Percentiles rank a stretch among this genome's conserved stretches.
These are phyloP conservation scores for Drosophila borealis DNA, from an alignment of 2,888 invertebrate genomes.

Conservation along the genomic window DNA sequence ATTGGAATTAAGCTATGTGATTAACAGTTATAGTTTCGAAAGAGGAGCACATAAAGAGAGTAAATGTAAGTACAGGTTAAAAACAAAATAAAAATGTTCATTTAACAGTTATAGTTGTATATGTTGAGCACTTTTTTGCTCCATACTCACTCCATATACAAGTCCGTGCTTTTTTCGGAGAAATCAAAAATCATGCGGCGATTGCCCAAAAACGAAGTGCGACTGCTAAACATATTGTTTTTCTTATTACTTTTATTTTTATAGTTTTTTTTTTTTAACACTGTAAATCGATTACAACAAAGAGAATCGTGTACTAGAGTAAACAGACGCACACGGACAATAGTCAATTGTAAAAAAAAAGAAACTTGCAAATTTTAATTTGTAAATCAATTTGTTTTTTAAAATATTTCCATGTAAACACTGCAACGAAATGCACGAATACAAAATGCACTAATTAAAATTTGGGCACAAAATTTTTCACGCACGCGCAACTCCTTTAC, in stretches of 20 bases:
- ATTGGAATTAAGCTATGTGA: no score
- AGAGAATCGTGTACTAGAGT: constrained; percentile 52
- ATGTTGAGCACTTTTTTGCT: not conserved
- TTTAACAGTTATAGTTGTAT: constrained; percentile 11
- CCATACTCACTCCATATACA: constrained; percentile 83
- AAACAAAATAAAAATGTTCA: not conserved
- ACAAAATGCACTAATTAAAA: constrained; percentile 73
- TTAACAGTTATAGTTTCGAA: not conserved
- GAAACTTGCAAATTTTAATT: constrained; percentile 17
- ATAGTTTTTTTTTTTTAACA: constrained; percentile 45
- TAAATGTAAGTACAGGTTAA: no score
- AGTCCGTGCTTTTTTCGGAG: constrained; percentile 80
- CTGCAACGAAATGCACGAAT: constrained; percentile 57
- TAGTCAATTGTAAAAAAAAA: constrained; percentile 49
- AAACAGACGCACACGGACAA: constrained; percentile 58
- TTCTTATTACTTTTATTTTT: constrained; percentile 24
- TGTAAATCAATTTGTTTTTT: constrained; percentile 22
- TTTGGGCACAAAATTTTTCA: constrained; percentile 57
- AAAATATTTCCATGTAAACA: constrained; percentile 61
- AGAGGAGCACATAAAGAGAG: no score
- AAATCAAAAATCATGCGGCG: constrained; percentile 84
- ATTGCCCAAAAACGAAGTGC: constrained; percentile 82
- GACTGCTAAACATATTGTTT: constrained; percentile 75
- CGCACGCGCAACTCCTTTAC: constrained; percentile 65
- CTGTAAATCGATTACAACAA: constrained; percentile 62